Percentiles rank a stretch among this genome's conserved stretches.
These are phyloP conservation scores for Macaria liturata DNA, from an alignment of 2,888 invertebrate species.

Conservation along the genomic window DNA sequence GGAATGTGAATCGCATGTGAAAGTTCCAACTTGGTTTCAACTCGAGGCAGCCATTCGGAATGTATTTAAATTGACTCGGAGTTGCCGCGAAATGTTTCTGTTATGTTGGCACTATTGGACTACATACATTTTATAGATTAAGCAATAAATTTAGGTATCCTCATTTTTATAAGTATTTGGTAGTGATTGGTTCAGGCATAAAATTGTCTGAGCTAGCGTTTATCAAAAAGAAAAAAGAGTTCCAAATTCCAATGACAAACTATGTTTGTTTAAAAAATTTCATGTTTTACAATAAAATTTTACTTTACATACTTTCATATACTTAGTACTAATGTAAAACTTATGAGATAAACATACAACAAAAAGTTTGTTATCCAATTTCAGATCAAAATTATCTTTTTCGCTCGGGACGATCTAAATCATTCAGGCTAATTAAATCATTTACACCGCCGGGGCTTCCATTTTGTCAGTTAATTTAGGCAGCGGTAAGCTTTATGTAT, in stretches of 20 bases:
- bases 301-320: too few species aligned
- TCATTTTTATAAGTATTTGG: too few species aligned
- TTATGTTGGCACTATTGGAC: slow-evolving; percentile 7
- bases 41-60: slow-evolving; percentile 8
- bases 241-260: too few species aligned
- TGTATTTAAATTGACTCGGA: slow-evolving; percentile 19
- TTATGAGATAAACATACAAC: too few species aligned
- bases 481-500: slow-evolving; percentile 5
- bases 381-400: slow-evolving; percentile 1
- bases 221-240: too few species aligned
- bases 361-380: neutral
- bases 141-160: too few species aligned
- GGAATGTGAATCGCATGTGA: slow-evolving; percentile 10
- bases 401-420: slow-evolving; percentile 3
- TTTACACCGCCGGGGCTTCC: slow-evolving; percentile 3
- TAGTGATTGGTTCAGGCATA: too few species aligned
- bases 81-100: slow-evolving; percentile 9
- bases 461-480: slow-evolving; percentile 7
- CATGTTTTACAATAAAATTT: too few species aligned
- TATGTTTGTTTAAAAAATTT: too few species aligned
- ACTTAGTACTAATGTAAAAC: too few species aligned
- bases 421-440: slow-evolving; percentile 10
- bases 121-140: too few species aligned
- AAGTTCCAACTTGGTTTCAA: slow-evolving; percentile 9
- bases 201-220: too few species aligned